Conservation (phyloP, 2,888 invertebrate genomes). For the Ophion obscuratus region DNA sequence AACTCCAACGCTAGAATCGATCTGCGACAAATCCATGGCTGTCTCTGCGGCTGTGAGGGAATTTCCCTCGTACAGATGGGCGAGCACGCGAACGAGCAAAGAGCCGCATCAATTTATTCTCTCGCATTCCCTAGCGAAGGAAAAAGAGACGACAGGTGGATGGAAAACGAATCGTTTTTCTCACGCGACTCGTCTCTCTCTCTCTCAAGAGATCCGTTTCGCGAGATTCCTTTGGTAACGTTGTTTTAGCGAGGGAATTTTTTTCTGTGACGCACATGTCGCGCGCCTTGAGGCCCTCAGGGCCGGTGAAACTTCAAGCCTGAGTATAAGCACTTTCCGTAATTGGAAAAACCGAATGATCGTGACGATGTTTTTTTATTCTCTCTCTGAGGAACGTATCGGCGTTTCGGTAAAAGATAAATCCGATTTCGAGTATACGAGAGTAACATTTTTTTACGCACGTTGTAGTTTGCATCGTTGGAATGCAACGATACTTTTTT, state of each 20-base stretch:
- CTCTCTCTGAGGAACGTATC: too few relatives aligned
- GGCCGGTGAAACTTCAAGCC: too few relatives aligned
- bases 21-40: slow-evolving; percentile 24
- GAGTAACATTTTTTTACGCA: too few relatives aligned
- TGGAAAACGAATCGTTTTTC: slow-evolving; percentile 52
- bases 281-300: too few relatives aligned
- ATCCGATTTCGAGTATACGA: too few relatives aligned
- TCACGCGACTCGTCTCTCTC: slow-evolving; percentile 52
- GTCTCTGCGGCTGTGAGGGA: slow-evolving; percentile 27
- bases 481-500: too few relatives aligned
- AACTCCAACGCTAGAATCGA: slow-evolving; percentile 32
- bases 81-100: slow-evolving; percentile 35
- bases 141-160: slow-evolving; percentile 31
- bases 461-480: too few relatives aligned
- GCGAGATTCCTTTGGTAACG: not conserved
- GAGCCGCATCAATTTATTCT: slow-evolving; percentile 56
- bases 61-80: slow-evolving; percentile 30
- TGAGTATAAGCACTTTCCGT: too few relatives aligned
- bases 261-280: not conserved
- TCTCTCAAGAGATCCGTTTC: slow-evolving; percentile 26
- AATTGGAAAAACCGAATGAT: too few relatives aligned
- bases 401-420: too few relatives aligned
- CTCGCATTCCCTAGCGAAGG: slow-evolving; percentile 34
- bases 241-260: slow-evolving; percentile 42
- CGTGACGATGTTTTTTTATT: too few relatives aligned